A percentile compares a stretch with the other conserved stretches of the same genome.
These are phyloP conservation scores for Cettia cetti DNA, from an alignment of 2,113 vertebrate genomes.

Conservation along the genomic window DNA sequence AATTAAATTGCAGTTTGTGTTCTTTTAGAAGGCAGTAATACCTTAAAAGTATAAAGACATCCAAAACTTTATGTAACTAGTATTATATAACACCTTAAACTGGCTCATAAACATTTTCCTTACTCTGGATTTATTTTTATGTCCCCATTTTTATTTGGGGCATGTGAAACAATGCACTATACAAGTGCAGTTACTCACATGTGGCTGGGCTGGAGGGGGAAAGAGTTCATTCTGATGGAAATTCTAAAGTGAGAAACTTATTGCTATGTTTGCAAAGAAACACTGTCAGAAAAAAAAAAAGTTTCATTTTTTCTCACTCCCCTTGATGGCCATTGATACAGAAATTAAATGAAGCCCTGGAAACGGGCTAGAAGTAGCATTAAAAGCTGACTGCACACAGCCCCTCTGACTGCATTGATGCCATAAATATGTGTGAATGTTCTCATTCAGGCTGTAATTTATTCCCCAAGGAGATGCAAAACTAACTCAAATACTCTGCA, in stretches of 20 bases:
- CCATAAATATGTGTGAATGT: slow-evolving; percentile 35
- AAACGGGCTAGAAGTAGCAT: neutral
- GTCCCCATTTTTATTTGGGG: neutral
- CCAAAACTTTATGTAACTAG: slow-evolving; percentile 39
- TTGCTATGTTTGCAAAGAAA: neutral
- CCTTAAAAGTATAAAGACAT: neutral
- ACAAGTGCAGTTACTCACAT: neutral
- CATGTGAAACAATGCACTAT: neutral
- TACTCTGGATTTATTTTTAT: neutral
- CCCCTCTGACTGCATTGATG: neutral
- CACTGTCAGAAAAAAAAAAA: neutral
- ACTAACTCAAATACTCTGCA: slow-evolving; percentile 28
- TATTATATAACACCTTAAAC: slow-evolving; percentile 12
- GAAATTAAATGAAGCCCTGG: neutral
- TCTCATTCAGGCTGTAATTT: slow-evolving; percentile 54
- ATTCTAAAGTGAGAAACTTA: neutral
- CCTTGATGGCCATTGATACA: neutral
- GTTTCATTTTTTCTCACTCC: neutral
- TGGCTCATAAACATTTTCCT: slow-evolving; percentile 1
- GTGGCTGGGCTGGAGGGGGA: neutral
- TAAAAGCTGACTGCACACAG: neutral
- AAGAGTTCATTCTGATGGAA: neutral
- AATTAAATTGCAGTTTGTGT: neutral
- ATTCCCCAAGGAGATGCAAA: slow-evolving; percentile 44
- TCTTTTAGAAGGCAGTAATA: slow-evolving; percentile 1